These are phyloP conservation scores for Pleuronectes platessa DNA, from an alignment of 2,113 vertebrate genomes.

Conservation along the genomic window DNA sequence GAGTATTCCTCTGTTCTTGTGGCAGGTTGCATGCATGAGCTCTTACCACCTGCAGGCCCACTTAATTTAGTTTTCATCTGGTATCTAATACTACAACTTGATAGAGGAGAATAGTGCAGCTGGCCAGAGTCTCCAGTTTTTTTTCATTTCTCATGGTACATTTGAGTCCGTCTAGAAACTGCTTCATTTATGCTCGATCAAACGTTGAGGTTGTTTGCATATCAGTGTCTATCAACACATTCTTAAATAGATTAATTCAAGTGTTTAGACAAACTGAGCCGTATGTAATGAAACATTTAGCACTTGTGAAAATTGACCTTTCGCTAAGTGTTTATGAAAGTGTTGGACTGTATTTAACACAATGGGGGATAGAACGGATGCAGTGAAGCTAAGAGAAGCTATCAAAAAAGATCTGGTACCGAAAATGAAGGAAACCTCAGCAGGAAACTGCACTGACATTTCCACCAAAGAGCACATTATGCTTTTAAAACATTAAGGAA, in stretches of 20 bases:
- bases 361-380: conserved; percentile 51
- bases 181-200: neutral
- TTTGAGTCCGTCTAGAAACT: neutral
- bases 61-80: conserved; percentile 52
- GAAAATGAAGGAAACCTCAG: conserved; percentile 59
- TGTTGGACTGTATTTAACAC: conserved; percentile 47
- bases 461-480: conserved; percentile 63
- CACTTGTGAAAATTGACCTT: conserved; percentile 45
- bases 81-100: conserved; percentile 24
- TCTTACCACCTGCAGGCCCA: conserved; percentile 39
- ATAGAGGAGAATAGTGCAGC: conserved; percentile 13
- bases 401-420: conserved; percentile 30
- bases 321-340: conserved; percentile 37
- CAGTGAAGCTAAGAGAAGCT: conserved; percentile 39
- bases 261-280: conserved; percentile 13
- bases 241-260: conserved; percentile 23
- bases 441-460: conserved; percentile 71
- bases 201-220: neutral
- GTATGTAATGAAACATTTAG: conserved; percentile 24
- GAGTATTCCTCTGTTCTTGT: conserved; percentile 77
- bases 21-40: neutral
- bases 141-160: neutral
- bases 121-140: conserved; percentile 1
- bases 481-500: conserved; percentile 9
- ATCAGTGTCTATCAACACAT: neutral